Percentiles rank a stretch among this genome's conserved stretches.
Evolutionary conservation across 2,888 invertebrate genomes (phyloP).

Genomic region (Polydrusus tereticollis): DNA sequence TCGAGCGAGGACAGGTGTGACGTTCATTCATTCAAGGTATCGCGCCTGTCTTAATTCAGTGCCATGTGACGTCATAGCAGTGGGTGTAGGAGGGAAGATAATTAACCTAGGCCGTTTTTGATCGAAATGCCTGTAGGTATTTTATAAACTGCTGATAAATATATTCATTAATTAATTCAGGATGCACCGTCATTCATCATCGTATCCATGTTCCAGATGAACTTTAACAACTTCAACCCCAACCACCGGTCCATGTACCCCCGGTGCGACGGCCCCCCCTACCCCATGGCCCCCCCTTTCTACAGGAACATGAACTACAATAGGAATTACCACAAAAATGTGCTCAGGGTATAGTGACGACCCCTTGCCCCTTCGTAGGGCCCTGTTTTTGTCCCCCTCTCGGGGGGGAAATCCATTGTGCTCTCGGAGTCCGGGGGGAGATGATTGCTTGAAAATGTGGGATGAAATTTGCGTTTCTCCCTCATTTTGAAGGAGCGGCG

Average conservation of each 20-base stretch:
- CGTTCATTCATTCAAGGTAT: too few species aligned
- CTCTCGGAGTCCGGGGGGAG: not conserved
- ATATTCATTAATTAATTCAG: too few species aligned
- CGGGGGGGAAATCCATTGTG: not conserved
- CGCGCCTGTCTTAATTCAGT: too few species aligned
- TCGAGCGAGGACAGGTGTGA: too few species aligned
- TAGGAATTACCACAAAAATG: constrained; percentile 64
- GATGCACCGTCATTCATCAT: too few species aligned
- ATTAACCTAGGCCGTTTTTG: too few species aligned
- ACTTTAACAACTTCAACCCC: constrained; percentile 59
- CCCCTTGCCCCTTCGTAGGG: constrained; percentile 4
- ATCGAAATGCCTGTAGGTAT: too few species aligned
- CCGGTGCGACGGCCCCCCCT: constrained; percentile 63
- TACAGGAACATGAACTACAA: constrained; percentile 64
- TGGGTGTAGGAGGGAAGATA: too few species aligned
- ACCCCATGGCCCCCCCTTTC: constrained; percentile 61
- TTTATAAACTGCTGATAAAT: too few species aligned
- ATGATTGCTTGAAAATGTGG: not conserved
- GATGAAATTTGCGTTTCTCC: not conserved
- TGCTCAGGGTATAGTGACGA: constrained; percentile 62
- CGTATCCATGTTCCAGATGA: constrained; percentile 60
- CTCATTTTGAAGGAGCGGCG: not conserved
- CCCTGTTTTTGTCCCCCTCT: constrained; percentile 7
- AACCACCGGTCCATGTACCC: constrained; percentile 61
- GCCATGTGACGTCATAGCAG: too few species aligned